These are phyloP conservation scores for Andinoacara biseriatus DNA, from an alignment of 2,113 vertebrate genomes.

Conservation along the genomic window DNA sequence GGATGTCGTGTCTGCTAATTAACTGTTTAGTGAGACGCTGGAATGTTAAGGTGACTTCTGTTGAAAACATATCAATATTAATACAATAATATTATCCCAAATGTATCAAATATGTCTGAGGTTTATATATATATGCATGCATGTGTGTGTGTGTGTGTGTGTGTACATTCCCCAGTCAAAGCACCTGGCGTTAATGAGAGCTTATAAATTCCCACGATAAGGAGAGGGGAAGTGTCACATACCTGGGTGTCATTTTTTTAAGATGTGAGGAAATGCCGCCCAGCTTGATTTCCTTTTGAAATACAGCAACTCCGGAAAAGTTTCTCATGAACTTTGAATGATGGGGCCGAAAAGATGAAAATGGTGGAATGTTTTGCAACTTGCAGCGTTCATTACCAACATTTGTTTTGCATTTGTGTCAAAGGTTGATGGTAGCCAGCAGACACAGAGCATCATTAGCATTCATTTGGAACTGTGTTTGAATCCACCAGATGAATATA, in stretches of 20 bases:
- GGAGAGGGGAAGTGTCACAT: constrained; percentile 79
- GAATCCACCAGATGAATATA: too few species aligned
- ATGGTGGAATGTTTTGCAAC: neutral
- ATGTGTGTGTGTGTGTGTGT: constrained; percentile 10
- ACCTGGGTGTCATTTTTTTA: constrained; percentile 79
- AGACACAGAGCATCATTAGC: too few species aligned
- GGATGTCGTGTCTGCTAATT: constrained; percentile 46
- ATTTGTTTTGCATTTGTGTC: neutral
- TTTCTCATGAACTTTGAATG: constrained; percentile 1
- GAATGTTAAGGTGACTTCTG: neutral
- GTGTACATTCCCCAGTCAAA: constrained; percentile 25
- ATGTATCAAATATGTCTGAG: neutral
- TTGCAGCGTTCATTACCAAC: neutral
- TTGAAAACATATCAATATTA: neutral
- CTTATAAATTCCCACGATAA: constrained; percentile 76
- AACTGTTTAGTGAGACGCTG: constrained; percentile 14
- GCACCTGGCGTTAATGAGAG: constrained; percentile 67
- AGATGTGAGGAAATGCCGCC: constrained; percentile 75
- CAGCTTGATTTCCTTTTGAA: constrained; percentile 71
- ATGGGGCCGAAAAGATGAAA: neutral
- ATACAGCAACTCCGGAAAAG: constrained; percentile 57
- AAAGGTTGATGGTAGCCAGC: neutral
- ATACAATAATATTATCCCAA: neutral
- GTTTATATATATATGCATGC: constrained; percentile 7
- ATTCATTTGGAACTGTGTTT: too few species aligned